Percentiles rank a stretch among this genome's conserved stretches.
These are phyloP conservation scores for Drosophila hamatofila DNA, from an alignment of 2,888 invertebrate genomes.

Conservation along the genomic window DNA sequence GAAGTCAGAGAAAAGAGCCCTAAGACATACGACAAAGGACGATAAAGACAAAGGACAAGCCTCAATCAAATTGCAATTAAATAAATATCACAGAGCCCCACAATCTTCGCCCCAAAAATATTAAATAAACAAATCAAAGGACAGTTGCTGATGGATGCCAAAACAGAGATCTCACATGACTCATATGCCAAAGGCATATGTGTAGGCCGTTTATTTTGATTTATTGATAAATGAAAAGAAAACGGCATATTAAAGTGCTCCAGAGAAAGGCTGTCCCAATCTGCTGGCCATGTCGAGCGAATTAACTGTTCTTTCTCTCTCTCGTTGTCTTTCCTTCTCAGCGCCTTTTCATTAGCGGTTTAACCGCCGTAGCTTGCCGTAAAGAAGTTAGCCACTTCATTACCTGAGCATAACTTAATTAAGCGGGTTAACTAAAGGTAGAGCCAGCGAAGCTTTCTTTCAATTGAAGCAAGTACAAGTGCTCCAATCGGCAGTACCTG, in stretches of 20 bases:
- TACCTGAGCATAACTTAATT: constrained; percentile 70
- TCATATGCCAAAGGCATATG: constrained; percentile 3
- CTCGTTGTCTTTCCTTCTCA: neutral
- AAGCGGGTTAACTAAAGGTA: constrained; percentile 29
- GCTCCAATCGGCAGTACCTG: constrained; percentile 44
- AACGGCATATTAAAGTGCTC: constrained; percentile 8
- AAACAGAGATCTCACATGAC: neutral
- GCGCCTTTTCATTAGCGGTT: constrained; percentile 18
- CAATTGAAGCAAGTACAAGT: constrained; percentile 54
- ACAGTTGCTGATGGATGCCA: constrained; percentile 59
- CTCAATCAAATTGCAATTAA: constrained; percentile 73
- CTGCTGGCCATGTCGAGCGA: constrained; percentile 2
- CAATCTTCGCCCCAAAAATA: constrained; percentile 48
- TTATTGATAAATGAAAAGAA: constrained; percentile 38
- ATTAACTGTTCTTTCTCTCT: neutral
- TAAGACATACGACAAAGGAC: constrained; percentile 18
- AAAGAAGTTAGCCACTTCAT: constrained; percentile 72
- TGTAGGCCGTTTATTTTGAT: neutral
- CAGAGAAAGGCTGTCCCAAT: neutral
- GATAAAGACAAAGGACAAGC: constrained; percentile 44
- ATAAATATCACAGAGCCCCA: constrained; percentile 52
- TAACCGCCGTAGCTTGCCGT: constrained; percentile 57
- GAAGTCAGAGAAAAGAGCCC: constrained; percentile 28
- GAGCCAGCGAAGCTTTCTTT: constrained; percentile 23
- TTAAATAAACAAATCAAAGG: constrained; percentile 61